Percentiles rank a stretch among this genome's conserved stretches.
These are phyloP conservation scores for Drosophila basisetae DNA, from an alignment of 2,888 invertebrate species.

Conservation along the genomic window DNA sequence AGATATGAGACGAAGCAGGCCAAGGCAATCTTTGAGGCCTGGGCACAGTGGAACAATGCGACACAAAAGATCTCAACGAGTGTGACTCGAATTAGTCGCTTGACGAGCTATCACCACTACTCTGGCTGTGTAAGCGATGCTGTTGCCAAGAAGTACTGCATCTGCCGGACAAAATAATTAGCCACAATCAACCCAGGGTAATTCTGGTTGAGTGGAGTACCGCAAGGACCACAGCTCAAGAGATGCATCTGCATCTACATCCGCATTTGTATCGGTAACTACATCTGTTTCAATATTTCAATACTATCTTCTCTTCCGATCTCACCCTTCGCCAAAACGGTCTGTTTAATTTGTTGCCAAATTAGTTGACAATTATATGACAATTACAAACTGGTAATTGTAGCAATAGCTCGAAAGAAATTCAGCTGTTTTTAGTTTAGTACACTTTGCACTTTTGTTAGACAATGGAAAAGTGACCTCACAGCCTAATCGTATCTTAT, in stretches of 20 bases:
- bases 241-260: constrained; percentile 32
- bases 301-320: constrained; percentile 28
- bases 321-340: constrained; percentile 34
- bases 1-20: constrained; percentile 32
- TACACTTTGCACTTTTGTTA: background rate
- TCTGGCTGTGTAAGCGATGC: constrained; percentile 50
- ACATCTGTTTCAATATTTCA: constrained; percentile 28
- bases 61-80: constrained; percentile 28
- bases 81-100: constrained; percentile 40
- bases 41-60: constrained; percentile 26
- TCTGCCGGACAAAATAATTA: constrained; percentile 32
- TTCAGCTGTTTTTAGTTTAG: constrained; percentile 3
- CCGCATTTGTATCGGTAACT: constrained; percentile 4
- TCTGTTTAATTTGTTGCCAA: constrained; percentile 49
- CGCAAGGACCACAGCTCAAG: constrained; percentile 22
- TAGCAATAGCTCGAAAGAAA: constrained; percentile 1
- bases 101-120: constrained; percentile 19
- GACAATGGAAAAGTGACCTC: background rate
- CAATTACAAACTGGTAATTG: constrained; percentile 50
- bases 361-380: constrained; percentile 70
- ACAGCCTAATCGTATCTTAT: background rate
- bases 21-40: constrained; percentile 26
- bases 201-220: constrained; percentile 1
- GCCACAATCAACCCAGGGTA: constrained; percentile 18
- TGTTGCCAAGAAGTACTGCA: constrained; percentile 78